Evolutionary conservation across 2,113 vertebrate species (phyloP).

Genomic region (Pachycephala philippinensis): DNA sequence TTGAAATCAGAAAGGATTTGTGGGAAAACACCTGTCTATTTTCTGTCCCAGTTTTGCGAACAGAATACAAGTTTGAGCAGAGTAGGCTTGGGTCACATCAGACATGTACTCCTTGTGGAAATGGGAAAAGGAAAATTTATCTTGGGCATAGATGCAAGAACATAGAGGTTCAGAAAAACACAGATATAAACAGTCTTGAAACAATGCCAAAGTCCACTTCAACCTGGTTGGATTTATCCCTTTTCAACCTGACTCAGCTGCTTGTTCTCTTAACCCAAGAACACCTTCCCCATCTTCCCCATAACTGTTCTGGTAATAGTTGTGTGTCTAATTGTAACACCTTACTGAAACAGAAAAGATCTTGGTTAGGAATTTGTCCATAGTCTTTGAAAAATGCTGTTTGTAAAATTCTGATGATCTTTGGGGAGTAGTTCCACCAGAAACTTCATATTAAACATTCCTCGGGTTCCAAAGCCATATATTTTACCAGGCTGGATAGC

Average conservation of each 20-base stretch:
- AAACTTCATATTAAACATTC: not conserved
- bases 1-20: not conserved
- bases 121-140: not conserved
- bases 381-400: not conserved
- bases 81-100: not conserved
- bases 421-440: not conserved
- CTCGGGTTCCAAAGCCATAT: not conserved
- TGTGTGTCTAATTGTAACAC: not conserved
- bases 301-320: not conserved
- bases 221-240: not conserved
- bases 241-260: not conserved
- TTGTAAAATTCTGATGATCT: not conserved
- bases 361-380: not conserved
- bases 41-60: not conserved
- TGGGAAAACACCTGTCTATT: not conserved
- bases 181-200: not conserved
- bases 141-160: not conserved
- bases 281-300: not conserved
- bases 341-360: not conserved
- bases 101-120: not conserved
- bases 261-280: not conserved
- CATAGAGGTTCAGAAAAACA: fast-evolving
- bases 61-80: not conserved
- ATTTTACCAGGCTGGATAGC: not conserved
- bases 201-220: not conserved